Percentiles rank a stretch among this genome's conserved stretches.
These are phyloP conservation scores for Falco novaeseelandiae DNA, from an alignment of 2,797 vertebrate genomes.

Conservation along the genomic window DNA sequence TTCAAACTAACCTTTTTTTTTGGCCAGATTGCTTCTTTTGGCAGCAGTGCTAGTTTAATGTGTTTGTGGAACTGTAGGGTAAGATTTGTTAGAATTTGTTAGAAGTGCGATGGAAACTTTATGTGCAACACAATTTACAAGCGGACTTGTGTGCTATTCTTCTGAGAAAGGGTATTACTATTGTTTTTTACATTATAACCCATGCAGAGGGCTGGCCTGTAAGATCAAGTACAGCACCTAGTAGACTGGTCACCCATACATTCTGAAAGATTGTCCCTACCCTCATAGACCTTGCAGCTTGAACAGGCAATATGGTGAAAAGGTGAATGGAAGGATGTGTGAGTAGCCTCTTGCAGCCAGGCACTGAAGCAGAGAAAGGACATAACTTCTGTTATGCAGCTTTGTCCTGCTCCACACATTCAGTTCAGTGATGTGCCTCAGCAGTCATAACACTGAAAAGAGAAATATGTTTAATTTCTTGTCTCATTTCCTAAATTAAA, in stretches of 20 bases:
- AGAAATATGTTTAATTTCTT: neutral
- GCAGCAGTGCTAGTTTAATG: slow-evolving; percentile 23
- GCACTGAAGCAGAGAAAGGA: neutral
- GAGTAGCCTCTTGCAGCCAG: neutral
- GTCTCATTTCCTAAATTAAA: neutral
- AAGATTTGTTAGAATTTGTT: slow-evolving; percentile 52
- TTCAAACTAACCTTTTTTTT: slow-evolving; percentile 49
- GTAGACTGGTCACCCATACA: accelerated
- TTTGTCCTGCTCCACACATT: neutral
- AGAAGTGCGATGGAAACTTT: slow-evolving; percentile 41
- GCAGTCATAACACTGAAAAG: neutral
- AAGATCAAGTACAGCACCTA: neutral
- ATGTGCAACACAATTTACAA: slow-evolving; percentile 6
- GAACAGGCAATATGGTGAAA: neutral
- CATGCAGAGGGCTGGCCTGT: neutral
- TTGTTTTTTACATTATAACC: neutral
- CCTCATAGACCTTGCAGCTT: neutral
- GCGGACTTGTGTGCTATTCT: neutral
- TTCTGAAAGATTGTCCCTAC: neutral
- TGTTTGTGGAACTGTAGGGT: slow-evolving; percentile 44
- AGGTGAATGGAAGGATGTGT: neutral
- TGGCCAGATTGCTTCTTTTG: slow-evolving; percentile 57
- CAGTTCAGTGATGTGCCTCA: neutral
- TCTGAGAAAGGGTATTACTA: neutral
- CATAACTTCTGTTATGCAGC: neutral